Base-by-base conservation (phyloP, 2,888 invertebrate genomes). In the Carcina quercana region DNA sequence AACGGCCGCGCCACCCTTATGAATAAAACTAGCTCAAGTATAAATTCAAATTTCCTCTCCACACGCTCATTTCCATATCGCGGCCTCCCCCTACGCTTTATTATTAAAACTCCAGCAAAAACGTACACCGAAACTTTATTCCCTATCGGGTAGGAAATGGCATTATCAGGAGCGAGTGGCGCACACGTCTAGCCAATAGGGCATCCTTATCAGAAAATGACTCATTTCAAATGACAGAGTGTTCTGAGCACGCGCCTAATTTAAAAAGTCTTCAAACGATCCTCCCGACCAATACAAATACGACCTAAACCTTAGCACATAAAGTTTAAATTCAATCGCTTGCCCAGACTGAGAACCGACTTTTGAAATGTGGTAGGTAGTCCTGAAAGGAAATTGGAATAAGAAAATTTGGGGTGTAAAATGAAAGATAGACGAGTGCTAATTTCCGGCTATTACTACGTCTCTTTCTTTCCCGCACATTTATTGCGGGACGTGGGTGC, bases 341-440 rank as follows among this genome's bases (percentile, higher is more conserved):
- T 10, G 10, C 3, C 10, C n/a, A 10, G n/a, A 6, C 6, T 13
- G n/a, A 27, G 44, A 45, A 37, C 15, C 22, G 50, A 40, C 57
- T 60, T 54, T 13, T 58, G 51, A 65, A 65, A 69, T 65, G 59
- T 52, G 47, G 44, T 44, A 57, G 64, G 65, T 72, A 67, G 73
- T 70, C 64, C 71, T 64, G 53, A 74, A 68, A 76, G 86, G 89
- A 89, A 88, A 89, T 89, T 89, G 89, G 88, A 88, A 89, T 89
- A 89, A 89, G 89, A 89, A 89, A 89, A 88, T 89, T 88, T 88
- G 86, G 88, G 88, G 88, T 88, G 88, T 88, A 88, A 88, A 88
- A 88, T 88, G 88, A 88, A 88, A 88, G 88, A 89, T 89, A 89
- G 88, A 87, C 87, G 88, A 86, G 86, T 87, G 83, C 88, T 88